A percentile compares a stretch with the other conserved stretches of the same genome.
These are phyloP conservation scores for Drosophila littoralis DNA, from an alignment of 1,140 invertebrate genomes.

Conservation along the genomic window DNA sequence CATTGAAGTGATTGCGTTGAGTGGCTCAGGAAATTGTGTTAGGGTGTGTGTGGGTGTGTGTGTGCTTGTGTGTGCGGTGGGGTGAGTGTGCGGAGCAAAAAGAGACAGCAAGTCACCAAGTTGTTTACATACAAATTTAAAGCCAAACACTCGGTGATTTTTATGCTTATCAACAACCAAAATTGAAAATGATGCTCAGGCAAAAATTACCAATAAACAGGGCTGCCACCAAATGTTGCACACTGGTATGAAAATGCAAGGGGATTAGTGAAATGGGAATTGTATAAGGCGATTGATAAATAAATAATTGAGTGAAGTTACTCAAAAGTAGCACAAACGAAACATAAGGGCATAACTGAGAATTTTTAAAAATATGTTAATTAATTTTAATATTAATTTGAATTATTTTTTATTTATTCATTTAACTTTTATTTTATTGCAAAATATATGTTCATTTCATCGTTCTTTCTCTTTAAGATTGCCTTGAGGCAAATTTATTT, in stretches of 20 bases:
- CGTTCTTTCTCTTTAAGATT: too few relatives aligned
- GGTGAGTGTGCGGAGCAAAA: background rate
- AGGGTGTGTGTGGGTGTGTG: constrained; percentile 1
- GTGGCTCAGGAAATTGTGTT: constrained; percentile 49
- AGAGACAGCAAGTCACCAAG: constrained; percentile 3
- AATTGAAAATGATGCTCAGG: constrained; percentile 68
- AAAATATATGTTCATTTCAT: too few relatives aligned
- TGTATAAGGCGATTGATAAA: too few relatives aligned
- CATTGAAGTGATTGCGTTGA: constrained; percentile 72
- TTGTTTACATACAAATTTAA: constrained; percentile 79
- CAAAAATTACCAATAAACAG: constrained; percentile 33
- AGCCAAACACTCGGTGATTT: constrained; percentile 70
- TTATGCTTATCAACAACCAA: constrained; percentile 73
- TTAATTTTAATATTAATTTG: too few relatives aligned
- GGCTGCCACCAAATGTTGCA: constrained; percentile 34
- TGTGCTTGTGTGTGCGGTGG: constrained; percentile 1
- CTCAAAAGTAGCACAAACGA: too few relatives aligned
- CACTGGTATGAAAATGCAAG: constrained; percentile 12
- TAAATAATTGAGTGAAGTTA: too few relatives aligned
- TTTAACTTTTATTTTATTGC: too few relatives aligned
- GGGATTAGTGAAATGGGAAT: too few relatives aligned
- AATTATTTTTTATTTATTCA: too few relatives aligned
- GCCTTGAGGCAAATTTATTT: too few relatives aligned
- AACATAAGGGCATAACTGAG: too few relatives aligned
- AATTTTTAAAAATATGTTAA: too few relatives aligned